Evolutionary conservation across 2,888 invertebrate genomes (phyloP).

Genomic region (Cataglyphis livida): DNA sequence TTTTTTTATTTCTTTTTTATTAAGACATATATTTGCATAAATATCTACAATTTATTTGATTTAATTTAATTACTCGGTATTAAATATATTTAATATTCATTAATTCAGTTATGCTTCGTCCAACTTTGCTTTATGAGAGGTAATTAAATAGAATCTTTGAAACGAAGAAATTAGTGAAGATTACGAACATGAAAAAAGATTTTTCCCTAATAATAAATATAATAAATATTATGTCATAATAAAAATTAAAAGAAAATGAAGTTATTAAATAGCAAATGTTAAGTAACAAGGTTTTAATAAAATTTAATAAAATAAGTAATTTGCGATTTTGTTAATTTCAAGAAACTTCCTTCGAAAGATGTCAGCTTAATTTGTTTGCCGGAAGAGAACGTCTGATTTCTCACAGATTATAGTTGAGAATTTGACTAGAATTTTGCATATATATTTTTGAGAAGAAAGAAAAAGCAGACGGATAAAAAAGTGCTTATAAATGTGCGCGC

Average conservation of each 20-base stretch:
- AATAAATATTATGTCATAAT: neutral
- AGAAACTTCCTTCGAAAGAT: neutral
- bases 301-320: slow-evolving; percentile 5
- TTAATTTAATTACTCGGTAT: neutral
- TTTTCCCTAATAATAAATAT: neutral
- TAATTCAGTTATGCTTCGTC: neutral
- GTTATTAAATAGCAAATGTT: slow-evolving; percentile 7
- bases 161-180: neutral
- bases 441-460: neutral
- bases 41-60: neutral
- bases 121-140: neutral
- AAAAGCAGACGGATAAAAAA: neutral
- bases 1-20: neutral
- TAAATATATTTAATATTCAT: neutral
- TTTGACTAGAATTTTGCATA: neutral
- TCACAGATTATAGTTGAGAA: neutral
- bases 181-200: slow-evolving; percentile 4
- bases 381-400: slow-evolving; percentile 16
- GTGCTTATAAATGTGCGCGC: neutral
- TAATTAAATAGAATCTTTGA: neutral
- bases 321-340: slow-evolving; percentile 15
- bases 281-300: neutral
- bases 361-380: slow-evolving; percentile 25
- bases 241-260: slow-evolving; percentile 28
- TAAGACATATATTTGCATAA: neutral